Evolutionary conservation across 2,888 invertebrate species (phyloP).

Genomic region (Hypercompe scribonia): DNA sequence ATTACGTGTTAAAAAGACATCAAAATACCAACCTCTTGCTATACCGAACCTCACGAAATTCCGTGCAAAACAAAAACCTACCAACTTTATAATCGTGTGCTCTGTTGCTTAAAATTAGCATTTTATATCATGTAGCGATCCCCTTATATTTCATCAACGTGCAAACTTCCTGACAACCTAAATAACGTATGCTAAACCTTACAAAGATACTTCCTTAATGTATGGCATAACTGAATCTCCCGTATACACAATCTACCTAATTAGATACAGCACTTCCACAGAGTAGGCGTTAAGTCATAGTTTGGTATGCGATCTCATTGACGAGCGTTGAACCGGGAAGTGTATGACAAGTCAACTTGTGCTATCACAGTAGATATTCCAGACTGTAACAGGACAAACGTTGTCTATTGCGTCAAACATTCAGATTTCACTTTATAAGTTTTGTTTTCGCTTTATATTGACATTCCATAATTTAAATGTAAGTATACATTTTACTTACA

Average conservation of each 20-base stretch:
- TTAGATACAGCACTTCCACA: constrained; percentile 51
- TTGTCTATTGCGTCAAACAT: constrained; percentile 36
- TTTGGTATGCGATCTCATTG: constrained; percentile 68
- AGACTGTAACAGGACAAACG: constrained; percentile 44
- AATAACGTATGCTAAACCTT: constrained; percentile 26
- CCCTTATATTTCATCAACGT: constrained; percentile 13
- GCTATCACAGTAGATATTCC: constrained; percentile 58
- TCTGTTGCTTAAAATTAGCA: neutral
- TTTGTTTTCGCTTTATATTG: constrained; percentile 16
- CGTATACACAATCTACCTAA: constrained; percentile 47
- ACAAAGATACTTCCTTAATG: constrained; percentile 37
- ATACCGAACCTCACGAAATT: neutral
- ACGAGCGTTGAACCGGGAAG: constrained; percentile 73
- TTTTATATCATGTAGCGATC: constrained; percentile 2
- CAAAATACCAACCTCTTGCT: neutral
- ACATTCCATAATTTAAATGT: neutral
- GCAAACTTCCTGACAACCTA: constrained; percentile 19
- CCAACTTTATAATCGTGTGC: neutral
- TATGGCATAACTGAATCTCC: constrained; percentile 48
- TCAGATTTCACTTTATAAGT: constrained; percentile 24
- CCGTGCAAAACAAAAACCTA: neutral
- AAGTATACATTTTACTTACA: neutral
- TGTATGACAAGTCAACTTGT: constrained; percentile 53
- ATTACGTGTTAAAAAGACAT: neutral
- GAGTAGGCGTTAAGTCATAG: constrained; percentile 61